Base-by-base conservation (phyloP, 2,888 invertebrate species). In the Arrhopalites spinosus region DNA sequence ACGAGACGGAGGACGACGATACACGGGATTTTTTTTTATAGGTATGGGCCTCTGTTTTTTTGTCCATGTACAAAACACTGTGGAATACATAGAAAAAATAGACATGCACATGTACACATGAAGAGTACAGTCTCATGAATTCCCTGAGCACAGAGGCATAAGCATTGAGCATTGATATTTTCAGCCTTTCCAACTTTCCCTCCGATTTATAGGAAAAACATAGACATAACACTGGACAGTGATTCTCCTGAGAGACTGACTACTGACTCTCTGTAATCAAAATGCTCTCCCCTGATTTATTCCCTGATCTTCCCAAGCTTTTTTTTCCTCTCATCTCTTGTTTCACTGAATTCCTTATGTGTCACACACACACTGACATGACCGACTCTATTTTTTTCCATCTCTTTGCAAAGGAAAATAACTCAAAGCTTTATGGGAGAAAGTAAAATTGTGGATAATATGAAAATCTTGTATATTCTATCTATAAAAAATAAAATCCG, bases 241-340 rank as follows among this genome's bases (percentile, higher is more conserved):
- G 68, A 67, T 74, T 74, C 74, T 74, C 74, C 50, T 64, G 68
- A 74, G 74, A 74, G 67, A 66, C 73, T 53, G 66, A 64, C 73
- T 66, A 53, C 64, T 66, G 64, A 73, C 66, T 73, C 66, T 66
- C 66, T 56, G 68, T 68, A 74, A 68, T 68, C 68, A 74, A 68
- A 74, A 74, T 68, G 67, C 74, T 74, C 74, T 74, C 68, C 74
- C 59, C 74, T 74, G 74, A 74, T 74, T 74, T 74, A 68, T 68
- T 68, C 61, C 36, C 61, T 68, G 67, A 74, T 74, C 68, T 74
- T 68, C 66, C 73, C 30, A 20, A 23, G 25, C 47, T 73, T 30
- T 73, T 29, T 66, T 66, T 27, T 43, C 30, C 66, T 11, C 17
- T 23, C 47, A 25, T 68, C 50, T 68, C 50, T 50, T 50, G 27